Percentiles rank a stretch among this genome's conserved stretches.
Evolutionary conservation across 2,888 invertebrate species (phyloP).

Genomic region (Drosophila subquinaria): DNA sequence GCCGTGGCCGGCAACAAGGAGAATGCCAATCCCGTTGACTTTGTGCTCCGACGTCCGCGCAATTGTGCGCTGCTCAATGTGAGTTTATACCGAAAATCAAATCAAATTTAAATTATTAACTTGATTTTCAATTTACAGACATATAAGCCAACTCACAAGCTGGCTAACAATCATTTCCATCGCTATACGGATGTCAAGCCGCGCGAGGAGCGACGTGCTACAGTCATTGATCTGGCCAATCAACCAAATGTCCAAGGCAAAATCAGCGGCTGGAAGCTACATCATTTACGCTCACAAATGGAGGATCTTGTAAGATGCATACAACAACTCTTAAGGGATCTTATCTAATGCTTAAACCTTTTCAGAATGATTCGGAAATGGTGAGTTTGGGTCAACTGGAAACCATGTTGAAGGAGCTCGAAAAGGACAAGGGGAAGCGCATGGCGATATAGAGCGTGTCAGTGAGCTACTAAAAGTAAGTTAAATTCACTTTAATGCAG

Average conservation of each 20-base stretch:
- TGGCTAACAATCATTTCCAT: conserved; percentile 91
- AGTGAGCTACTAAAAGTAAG: conserved; percentile 89
- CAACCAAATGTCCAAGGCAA: conserved; percentile 94
- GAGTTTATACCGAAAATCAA: conserved; percentile 37
- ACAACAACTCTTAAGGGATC: too few relatives aligned
- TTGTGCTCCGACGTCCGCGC: conserved; percentile 84
- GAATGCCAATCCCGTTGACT: conserved; percentile 84
- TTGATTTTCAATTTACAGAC: conserved; percentile 85
- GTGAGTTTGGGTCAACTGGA: conserved; percentile 85
- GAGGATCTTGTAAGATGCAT: conserved; percentile 91
- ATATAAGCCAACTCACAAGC: conserved; percentile 90
- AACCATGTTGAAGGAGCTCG: conserved; percentile 85
- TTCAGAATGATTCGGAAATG: conserved; percentile 87
- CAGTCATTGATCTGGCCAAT: conserved; percentile 95
- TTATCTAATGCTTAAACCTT: conserved; percentile 23
- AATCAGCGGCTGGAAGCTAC: conserved; percentile 97
- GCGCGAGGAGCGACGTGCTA: conserved; percentile 93
- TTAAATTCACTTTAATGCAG: neutral
- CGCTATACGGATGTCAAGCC: conserved; percentile 93
- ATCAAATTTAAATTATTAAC: neutral
- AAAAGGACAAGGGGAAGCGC: conserved; percentile 86
- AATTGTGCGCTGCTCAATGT: conserved; percentile 84
- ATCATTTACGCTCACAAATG: conserved; percentile 96
- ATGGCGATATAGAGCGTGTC: conserved; percentile 86
- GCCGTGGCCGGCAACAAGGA: conserved; percentile 82